These are phyloP conservation scores for Galerucella nymphaeae DNA, from an alignment of 2,888 invertebrate genomes.

Conservation along the genomic window DNA sequence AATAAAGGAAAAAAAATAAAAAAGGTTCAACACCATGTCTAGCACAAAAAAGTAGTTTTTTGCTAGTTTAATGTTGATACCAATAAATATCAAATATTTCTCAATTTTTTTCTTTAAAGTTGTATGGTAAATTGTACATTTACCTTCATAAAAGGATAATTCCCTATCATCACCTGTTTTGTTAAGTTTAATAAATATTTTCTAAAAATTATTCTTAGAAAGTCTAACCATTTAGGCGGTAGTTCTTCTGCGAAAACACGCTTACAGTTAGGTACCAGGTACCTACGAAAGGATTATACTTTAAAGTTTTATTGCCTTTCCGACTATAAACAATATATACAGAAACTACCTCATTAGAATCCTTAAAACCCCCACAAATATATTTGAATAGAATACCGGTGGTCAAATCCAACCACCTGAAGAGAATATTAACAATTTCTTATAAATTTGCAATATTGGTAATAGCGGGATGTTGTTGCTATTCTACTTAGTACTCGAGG, in stretches of 20 bases:
- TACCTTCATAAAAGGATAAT: too few relatives aligned
- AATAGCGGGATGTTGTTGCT: neutral
- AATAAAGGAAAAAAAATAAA: too few relatives aligned
- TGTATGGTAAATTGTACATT: too few relatives aligned
- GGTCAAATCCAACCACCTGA: neutral
- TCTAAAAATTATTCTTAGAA: conserved; percentile 7
- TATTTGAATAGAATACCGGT: neutral
- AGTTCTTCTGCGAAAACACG: conserved; percentile 17
- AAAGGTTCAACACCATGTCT: too few relatives aligned
- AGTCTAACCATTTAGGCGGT: neutral
- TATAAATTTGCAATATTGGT: neutral
- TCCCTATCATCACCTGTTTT: neutral
- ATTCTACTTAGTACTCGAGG: neutral
- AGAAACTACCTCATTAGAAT: conserved; percentile 10
- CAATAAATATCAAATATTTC: too few relatives aligned
- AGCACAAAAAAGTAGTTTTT: too few relatives aligned
- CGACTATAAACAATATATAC: conserved; percentile 1
- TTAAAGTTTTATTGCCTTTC: conserved; percentile 13
- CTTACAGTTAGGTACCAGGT: conserved; percentile 10
- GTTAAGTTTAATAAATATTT: neutral
- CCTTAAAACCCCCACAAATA: conserved; percentile 4
- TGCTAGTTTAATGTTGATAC: too few relatives aligned
- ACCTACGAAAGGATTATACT: conserved; percentile 7
- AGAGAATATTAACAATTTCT: neutral
- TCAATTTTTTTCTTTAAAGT: too few relatives aligned